Conservation (phyloP, 2,113 vertebrate genomes). For the Pelodiscus sinensis region DNA sequence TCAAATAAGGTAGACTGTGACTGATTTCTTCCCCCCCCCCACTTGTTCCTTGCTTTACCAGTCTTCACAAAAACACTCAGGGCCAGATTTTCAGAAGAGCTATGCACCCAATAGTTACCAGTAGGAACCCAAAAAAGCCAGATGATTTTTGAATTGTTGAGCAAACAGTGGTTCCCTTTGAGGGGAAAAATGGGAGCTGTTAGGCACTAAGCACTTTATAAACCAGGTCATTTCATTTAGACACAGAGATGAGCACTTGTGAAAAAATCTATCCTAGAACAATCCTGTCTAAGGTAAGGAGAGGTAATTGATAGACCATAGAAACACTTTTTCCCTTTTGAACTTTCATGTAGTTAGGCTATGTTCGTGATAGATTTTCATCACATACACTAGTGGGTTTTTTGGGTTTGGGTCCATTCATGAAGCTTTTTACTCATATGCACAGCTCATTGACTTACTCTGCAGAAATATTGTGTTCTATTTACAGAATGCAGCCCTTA, state of each 20-base stretch:
- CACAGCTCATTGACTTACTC: not conserved
- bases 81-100: not conserved
- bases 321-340: not conserved
- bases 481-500: not conserved
- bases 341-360: not conserved
- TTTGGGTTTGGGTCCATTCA: not conserved
- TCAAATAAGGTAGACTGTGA: too few species aligned
- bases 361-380: not conserved
- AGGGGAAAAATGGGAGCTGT: not conserved
- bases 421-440: not conserved
- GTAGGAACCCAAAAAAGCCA: not conserved
- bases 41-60: not conserved
- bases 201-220: not conserved
- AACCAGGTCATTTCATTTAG: not conserved
- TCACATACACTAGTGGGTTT: not conserved
- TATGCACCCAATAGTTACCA: not conserved
- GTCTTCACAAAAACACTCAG: not conserved
- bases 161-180: not conserved
- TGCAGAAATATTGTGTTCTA: not conserved
- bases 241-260: not conserved
- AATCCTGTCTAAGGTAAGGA: not conserved
- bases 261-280: accelerated
- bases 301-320: not conserved
- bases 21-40: not conserved
- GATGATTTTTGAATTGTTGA: not conserved